phyloP scores from a whole-genome alignment of 2,113 vertebrate genomes.

The Ranitomeya variabilis region DNA sequence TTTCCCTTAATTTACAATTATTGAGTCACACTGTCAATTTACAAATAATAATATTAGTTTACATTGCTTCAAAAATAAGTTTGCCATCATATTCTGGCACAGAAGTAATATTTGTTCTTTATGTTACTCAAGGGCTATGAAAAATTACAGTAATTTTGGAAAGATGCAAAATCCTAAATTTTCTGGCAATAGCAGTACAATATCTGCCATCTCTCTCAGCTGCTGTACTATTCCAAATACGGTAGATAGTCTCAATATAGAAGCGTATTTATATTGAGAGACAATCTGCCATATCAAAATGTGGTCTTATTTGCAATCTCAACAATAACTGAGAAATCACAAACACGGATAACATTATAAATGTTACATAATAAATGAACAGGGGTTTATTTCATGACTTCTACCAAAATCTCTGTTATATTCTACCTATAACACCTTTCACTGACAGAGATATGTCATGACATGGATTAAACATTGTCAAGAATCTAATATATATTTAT shows the following conservation, averaged over 20 bases:
- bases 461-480: too few species aligned
- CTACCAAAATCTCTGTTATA: too few species aligned
- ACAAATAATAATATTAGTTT: constrained; percentile 10
- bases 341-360: too few species aligned
- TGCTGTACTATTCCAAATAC: constrained; percentile 20
- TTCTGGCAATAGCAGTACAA: neutral
- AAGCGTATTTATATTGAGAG: constrained; percentile 8
- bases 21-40: constrained; percentile 1
- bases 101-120: neutral
- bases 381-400: too few species aligned
- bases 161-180: constrained; percentile 3
- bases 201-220: constrained; percentile 24
- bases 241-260: constrained; percentile 40
- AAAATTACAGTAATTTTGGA: constrained; percentile 7
- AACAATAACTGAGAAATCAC: neutral
- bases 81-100: neutral
- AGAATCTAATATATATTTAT: too few species aligned
- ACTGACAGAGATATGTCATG: too few species aligned
- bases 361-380: too few species aligned
- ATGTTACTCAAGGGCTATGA: neutral
- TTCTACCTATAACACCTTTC: too few species aligned
- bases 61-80: neutral
- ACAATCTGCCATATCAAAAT: neutral
- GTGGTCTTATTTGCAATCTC: neutral
- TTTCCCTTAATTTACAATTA: constrained; percentile 7